Evolutionary conservation across 2,113 vertebrate species (phyloP).

Genomic region (Columba janthina): DNA sequence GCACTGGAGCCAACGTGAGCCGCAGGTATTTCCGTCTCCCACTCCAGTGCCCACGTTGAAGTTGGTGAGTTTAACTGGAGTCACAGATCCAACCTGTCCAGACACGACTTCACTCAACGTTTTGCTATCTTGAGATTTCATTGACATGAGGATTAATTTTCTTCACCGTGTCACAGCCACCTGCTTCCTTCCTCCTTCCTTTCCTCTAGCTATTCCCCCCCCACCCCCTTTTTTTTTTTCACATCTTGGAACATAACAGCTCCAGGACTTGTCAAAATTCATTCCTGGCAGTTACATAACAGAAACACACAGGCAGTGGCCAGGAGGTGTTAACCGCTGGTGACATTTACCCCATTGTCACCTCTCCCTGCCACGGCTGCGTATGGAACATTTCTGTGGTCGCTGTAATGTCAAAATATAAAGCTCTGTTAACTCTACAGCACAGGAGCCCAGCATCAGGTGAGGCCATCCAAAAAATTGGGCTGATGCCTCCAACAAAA

Average conservation of each 20-base stretch:
- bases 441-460: not conserved
- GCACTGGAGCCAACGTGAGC: not conserved
- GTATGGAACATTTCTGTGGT: slow-evolving; percentile 60
- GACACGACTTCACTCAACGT: not conserved
- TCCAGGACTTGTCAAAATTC: not conserved
- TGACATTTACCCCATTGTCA: slow-evolving; percentile 42
- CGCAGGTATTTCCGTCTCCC: not conserved
- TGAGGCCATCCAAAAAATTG: not conserved
- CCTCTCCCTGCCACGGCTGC: slow-evolving; percentile 28
- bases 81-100: not conserved
- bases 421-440: slow-evolving; percentile 4
- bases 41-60: not conserved
- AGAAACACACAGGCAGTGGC: not conserved
- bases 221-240: not conserved
- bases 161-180: not conserved
- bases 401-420: slow-evolving; percentile 30
- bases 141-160: not conserved
- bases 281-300: slow-evolving; percentile 59
- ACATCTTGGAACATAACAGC: not conserved
- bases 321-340: slow-evolving; percentile 46
- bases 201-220: not conserved
- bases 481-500: not conserved
- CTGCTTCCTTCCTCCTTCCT: not conserved
- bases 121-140: not conserved
- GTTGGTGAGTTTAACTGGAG: not conserved